Evolutionary conservation across 1,140 invertebrate species (phyloP).

Genomic region (Apolygus lucorum): DNA sequence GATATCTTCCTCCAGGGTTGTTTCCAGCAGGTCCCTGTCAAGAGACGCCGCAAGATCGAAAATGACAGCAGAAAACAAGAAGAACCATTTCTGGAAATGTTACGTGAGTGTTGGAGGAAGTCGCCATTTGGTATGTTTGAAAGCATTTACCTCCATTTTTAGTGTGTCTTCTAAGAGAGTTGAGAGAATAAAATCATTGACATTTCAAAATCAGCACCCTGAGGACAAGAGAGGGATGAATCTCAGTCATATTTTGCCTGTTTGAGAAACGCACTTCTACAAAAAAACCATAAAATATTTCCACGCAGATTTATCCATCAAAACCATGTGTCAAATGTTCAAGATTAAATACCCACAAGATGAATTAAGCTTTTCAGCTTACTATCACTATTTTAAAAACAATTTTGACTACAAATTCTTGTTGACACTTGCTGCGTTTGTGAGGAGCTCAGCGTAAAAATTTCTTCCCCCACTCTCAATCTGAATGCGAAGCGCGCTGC

Average conservation of each 20-base stretch:
- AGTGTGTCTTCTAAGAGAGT: background rate
- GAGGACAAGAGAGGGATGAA: background rate
- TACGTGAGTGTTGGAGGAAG: background rate
- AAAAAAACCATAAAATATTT: background rate
- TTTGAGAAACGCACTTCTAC: background rate
- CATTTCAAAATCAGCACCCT: background rate
- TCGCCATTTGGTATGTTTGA: constrained; percentile 1
- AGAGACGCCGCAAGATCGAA: background rate
- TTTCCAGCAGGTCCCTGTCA: background rate
- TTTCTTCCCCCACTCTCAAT: constrained; percentile 18
- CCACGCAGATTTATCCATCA: background rate
- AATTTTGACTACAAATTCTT: constrained; percentile 17
- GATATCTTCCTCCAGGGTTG: background rate
- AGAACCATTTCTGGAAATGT: background rate
- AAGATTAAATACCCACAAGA: background rate
- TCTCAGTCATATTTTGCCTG: background rate
- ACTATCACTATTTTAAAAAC: background rate
- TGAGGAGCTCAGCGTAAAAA: constrained; percentile 20
- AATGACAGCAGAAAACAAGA: background rate
- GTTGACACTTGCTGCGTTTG: constrained; percentile 20
- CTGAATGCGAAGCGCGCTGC: background rate
- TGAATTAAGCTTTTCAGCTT: background rate
- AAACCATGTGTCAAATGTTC: background rate
- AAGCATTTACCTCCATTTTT: background rate
- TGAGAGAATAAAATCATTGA: background rate